Percentiles rank a stretch among this genome's conserved stretches.
phyloP scores from a whole-genome alignment of 2,113 vertebrate species.

The Leptodactylus fuscus region DNA sequence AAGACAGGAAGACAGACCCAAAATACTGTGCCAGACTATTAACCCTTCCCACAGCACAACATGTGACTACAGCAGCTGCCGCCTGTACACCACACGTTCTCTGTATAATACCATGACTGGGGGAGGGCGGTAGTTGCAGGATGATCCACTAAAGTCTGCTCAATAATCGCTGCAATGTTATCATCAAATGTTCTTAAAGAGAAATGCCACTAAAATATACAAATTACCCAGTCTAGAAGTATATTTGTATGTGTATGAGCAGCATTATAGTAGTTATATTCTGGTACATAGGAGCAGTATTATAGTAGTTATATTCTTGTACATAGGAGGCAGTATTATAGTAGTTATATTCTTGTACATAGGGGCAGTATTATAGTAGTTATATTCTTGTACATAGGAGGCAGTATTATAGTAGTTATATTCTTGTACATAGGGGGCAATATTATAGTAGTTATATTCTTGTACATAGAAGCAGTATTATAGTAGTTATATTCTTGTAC shows the following conservation, averaged over 20 bases:
- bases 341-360: neutral
- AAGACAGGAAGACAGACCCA: slow-evolving; percentile 18
- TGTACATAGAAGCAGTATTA: neutral
- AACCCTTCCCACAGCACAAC: no score
- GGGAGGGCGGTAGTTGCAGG: neutral
- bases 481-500: neutral
- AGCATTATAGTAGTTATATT: slow-evolving; percentile 3
- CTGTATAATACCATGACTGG: neutral
- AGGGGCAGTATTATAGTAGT: neutral
- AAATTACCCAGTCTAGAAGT: no score
- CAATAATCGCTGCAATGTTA: neutral
- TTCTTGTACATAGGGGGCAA: neutral
- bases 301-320: neutral
- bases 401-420: slow-evolving; percentile 16
- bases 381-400: neutral
- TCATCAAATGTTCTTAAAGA: no score
- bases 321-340: neutral
- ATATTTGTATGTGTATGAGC: no score
- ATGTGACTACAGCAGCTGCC: slow-evolving; percentile 1
- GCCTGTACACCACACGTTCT: neutral
- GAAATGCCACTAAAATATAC: no score
- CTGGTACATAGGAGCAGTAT: neutral
- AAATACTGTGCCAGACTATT: no score
- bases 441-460: slow-evolving; percentile 7
- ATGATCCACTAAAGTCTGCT: neutral